Percentiles rank a stretch among this genome's conserved stretches.
phyloP scores from a whole-genome alignment of 2,113 vertebrate species.

The Protomyctophum bolini region DNA sequence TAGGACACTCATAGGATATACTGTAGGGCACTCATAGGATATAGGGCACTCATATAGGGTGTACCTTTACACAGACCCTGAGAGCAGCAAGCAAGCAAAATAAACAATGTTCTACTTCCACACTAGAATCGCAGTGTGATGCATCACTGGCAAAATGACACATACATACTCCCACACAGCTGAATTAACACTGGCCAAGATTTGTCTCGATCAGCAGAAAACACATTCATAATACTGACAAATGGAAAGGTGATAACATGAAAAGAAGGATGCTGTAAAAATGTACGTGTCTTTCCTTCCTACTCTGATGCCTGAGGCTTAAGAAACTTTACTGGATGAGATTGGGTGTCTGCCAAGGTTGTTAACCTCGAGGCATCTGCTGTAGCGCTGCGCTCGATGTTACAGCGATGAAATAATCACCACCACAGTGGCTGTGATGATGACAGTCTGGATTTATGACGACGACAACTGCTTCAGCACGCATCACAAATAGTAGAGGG shows the following conservation, averaged over 20 bases:
- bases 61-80: no score
- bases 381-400: conserved; percentile 51
- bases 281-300: neutral
- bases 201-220: neutral
- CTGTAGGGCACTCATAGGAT: no score
- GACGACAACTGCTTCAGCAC: conserved; percentile 41
- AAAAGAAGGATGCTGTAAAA: neutral
- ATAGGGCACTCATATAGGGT: no score
- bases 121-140: no score
- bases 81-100: no score
- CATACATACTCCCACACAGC: no score
- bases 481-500: conserved; percentile 64
- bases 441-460: conserved; percentile 51
- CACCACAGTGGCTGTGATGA: conserved; percentile 29
- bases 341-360: conserved; percentile 46
- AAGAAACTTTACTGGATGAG: conserved; percentile 23
- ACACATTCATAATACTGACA: conserved; percentile 1
- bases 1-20: no score
- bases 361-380: conserved; percentile 53
- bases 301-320: conserved; percentile 4
- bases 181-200: neutral
- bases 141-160: no score
- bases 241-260: neutral
- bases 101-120: no score
- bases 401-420: conserved; percentile 41